Conservation (phyloP, 2,797 vertebrate species). For the Thunnus albacares region DNA sequence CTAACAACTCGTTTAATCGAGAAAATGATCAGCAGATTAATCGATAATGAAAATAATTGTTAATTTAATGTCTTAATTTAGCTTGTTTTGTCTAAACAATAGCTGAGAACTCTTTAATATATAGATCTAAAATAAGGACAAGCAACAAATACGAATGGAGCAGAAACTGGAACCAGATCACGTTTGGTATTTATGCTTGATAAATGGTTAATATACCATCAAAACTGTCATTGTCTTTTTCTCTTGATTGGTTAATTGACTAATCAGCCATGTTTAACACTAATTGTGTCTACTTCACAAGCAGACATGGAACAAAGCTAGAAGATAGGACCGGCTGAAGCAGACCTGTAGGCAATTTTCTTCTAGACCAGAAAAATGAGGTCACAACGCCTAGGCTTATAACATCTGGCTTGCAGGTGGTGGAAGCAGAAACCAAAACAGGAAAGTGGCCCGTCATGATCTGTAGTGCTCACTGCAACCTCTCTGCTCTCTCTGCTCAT, state of each 20-base stretch:
- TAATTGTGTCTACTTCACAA: neutral
- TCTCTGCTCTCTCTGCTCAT: slow-evolving; percentile 53
- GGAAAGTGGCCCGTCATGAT: slow-evolving; percentile 70
- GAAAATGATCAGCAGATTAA: too few species aligned
- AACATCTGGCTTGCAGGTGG: slow-evolving; percentile 77
- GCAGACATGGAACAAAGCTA: neutral
- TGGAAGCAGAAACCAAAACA: slow-evolving; percentile 67
- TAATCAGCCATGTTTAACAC: neutral
- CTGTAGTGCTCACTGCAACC: slow-evolving; percentile 48
- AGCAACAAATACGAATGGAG: neutral
- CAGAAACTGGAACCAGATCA: neutral
- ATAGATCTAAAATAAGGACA: neutral
- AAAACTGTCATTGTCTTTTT: neutral
- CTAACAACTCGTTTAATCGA: too few species aligned
- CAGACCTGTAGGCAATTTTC: slow-evolving; percentile 17
- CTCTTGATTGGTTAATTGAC: neutral
- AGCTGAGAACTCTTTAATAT: neutral
- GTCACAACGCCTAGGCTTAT: slow-evolving; percentile 34
- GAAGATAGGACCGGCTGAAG: neutral
- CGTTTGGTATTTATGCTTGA: neutral
- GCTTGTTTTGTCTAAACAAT: neutral
- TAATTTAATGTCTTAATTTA: too few species aligned
- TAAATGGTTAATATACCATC: neutral
- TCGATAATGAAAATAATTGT: too few species aligned
- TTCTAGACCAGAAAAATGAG: slow-evolving; percentile 33